phyloP scores from a whole-genome alignment of 2,888 invertebrate species.

The Leptinotarsa haldemani region DNA sequence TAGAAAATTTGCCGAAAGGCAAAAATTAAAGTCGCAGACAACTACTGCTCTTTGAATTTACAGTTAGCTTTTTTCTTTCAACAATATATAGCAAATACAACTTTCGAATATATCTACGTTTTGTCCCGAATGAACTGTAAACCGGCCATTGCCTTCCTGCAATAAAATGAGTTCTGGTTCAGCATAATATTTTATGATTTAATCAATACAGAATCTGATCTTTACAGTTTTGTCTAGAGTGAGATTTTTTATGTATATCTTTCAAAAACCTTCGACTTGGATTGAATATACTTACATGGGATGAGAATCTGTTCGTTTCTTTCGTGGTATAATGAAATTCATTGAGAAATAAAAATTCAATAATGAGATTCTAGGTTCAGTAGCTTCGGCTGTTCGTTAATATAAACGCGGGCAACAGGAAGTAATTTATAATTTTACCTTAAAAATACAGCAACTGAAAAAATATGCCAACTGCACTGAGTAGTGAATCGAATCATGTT shows the following conservation, averaged over 20 bases:
- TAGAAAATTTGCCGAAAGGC: too few relatives aligned
- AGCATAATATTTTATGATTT: conserved; percentile 37
- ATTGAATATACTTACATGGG: conserved; percentile 2
- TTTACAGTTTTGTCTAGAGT: conserved; percentile 34
- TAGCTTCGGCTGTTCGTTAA: too few relatives aligned
- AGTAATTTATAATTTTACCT: too few relatives aligned
- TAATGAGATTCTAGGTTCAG: too few relatives aligned
- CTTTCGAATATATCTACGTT: background rate
- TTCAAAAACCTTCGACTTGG: conserved; percentile 32
- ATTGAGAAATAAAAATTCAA: too few relatives aligned
- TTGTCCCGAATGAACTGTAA: conserved; percentile 3
- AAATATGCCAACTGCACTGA: too few relatives aligned
- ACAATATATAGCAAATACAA: background rate
- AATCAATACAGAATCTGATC: conserved; percentile 36
- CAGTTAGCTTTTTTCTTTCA: background rate
- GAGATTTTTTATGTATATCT: conserved; percentile 35
- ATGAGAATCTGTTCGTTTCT: background rate
- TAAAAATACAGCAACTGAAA: too few relatives aligned
- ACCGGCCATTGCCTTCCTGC: conserved; percentile 16
- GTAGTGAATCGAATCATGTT: too few relatives aligned
- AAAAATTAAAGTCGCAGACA: too few relatives aligned
- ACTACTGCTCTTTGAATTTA: background rate
- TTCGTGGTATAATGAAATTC: too few relatives aligned
- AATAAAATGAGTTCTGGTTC: conserved; percentile 27
- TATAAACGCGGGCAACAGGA: too few relatives aligned